Evolutionary conservation across 2,113 vertebrate species (phyloP).

Genomic region (Lophochroa leadbeateri): DNA sequence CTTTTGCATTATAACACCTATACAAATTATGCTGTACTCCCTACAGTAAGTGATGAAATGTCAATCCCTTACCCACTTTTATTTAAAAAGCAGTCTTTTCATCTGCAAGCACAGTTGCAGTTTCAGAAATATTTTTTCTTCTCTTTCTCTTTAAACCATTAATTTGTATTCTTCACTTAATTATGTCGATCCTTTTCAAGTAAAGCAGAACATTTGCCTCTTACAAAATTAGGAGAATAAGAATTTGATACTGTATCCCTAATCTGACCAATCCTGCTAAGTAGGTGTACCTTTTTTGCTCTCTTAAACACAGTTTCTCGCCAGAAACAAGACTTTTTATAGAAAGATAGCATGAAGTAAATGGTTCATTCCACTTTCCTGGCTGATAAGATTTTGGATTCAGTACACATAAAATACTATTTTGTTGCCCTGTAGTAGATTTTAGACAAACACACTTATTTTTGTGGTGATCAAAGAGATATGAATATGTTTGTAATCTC

Average conservation of each 20-base stretch:
- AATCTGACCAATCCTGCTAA: background rate
- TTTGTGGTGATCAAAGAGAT: slow-evolving; percentile 46
- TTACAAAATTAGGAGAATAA: background rate
- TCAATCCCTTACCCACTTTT: background rate
- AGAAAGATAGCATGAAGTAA: background rate
- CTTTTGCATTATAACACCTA: background rate
- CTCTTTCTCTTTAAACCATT: background rate
- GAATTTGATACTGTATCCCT: background rate
- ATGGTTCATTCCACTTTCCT: background rate
- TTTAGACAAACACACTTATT: slow-evolving; percentile 38
- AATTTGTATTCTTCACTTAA: background rate
- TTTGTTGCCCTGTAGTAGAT: slow-evolving; percentile 41
- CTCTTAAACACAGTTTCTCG: background rate
- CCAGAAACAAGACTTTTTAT: slow-evolving; percentile 27
- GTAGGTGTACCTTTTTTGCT: background rate
- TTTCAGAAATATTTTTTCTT: background rate
- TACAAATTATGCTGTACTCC: background rate
- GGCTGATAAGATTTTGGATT: slow-evolving; percentile 33
- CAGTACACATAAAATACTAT: slow-evolving; percentile 20
- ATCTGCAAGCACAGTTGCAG: background rate
- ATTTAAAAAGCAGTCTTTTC: background rate
- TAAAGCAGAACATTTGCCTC: slow-evolving; percentile 8
- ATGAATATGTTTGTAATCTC: slow-evolving; percentile 17
- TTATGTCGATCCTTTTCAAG: background rate
- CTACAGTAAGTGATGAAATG: background rate